Evolutionary conservation across 1,140 invertebrate genomes (phyloP).

Genomic region (Ceratina australensis): DNA sequence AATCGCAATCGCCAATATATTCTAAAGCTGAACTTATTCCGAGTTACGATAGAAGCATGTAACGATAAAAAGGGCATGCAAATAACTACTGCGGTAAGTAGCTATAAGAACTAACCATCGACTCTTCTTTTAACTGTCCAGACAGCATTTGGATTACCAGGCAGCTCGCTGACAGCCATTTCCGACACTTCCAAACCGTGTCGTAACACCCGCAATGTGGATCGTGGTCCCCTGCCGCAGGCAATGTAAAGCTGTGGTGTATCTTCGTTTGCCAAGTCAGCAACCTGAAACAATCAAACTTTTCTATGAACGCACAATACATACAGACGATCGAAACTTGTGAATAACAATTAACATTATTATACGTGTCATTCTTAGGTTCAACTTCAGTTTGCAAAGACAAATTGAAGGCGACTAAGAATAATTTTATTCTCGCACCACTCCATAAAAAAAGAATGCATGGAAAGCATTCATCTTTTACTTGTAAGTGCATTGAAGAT

Average conservation of each 20-base stretch:
- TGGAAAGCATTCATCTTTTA: slow-evolving; percentile 58
- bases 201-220: slow-evolving; percentile 93
- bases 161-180: slow-evolving; percentile 99
- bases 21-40: slow-evolving; percentile 21
- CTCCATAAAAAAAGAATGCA: slow-evolving; percentile 61
- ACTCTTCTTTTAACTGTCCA: slow-evolving; percentile 98
- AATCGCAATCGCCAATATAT: slow-evolving; percentile 5
- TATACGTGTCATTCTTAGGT: slow-evolving; percentile 65
- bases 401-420: slow-evolving; percentile 76
- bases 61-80: slow-evolving; percentile 49
- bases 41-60: slow-evolving; percentile 5
- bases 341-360: too few species aligned
- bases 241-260: slow-evolving; percentile 98
- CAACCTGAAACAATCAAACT: slow-evolving; percentile 78
- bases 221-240: slow-evolving; percentile 96
- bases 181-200: slow-evolving; percentile 99
- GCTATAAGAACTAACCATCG: slow-evolving; percentile 88
- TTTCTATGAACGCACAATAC: neutral
- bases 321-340: too few species aligned
- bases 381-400: slow-evolving; percentile 75
- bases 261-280: slow-evolving; percentile 96
- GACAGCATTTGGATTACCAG: slow-evolving; percentile 99
- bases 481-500: slow-evolving; percentile 64
- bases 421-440: slow-evolving; percentile 69
- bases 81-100: slow-evolving; percentile 32